Base-by-base conservation (phyloP, 2,797 vertebrate genomes). In the Sebastes umbrosus region DNA sequence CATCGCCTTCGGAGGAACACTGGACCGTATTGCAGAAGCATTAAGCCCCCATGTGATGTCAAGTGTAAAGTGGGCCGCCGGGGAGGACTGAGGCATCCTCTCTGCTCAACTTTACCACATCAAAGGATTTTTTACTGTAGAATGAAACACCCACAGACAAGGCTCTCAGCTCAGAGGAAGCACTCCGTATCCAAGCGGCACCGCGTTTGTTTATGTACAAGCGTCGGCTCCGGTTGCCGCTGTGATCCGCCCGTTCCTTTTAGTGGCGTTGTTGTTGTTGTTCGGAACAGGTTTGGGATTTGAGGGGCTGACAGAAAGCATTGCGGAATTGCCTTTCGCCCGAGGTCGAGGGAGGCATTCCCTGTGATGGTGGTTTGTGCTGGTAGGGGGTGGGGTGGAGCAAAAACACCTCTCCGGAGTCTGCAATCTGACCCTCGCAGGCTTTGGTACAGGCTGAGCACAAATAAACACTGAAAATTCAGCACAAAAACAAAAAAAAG, bases 1-100 rank as follows among this genome's bases (percentile, higher is more conserved):
- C 89, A 92, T 10, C 36, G 89, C 84, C 83, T 84, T 77, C 34
- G 63, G 90, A 87, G 67, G 83, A 92, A 91, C 55, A 39, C 65
- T 88, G 90, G 82, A 80, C 79, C 78, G 20, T 82, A 86, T 52
- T 84, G 77, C 77, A 75, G 64, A 67, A 54, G 74, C 87, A 84
- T 90, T 88, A 84, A 87, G 88, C 73, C 80, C 80, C 62, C 9
- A 60, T 89, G 90, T 93, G 90, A 89, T 89, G 87, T 90, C 75
- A 75, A 90, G 92, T 89, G 93, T 90, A 80, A 93, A 92, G 75
- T 16, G 46, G 68, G 82, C 93, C 86, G 71, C 76, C 9, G 79
- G 87, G 79, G 43, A 84, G 58, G 83, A 86, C 76, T 73, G 78
- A 86, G 85, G 91, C 86, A 32, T 77, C 73, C 62, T 89, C 68